A percentile compares a stretch with the other conserved stretches of the same genome.
Evolutionary conservation across 1,140 invertebrate genomes (phyloP).

Genomic region (Pissodes strobi): DNA sequence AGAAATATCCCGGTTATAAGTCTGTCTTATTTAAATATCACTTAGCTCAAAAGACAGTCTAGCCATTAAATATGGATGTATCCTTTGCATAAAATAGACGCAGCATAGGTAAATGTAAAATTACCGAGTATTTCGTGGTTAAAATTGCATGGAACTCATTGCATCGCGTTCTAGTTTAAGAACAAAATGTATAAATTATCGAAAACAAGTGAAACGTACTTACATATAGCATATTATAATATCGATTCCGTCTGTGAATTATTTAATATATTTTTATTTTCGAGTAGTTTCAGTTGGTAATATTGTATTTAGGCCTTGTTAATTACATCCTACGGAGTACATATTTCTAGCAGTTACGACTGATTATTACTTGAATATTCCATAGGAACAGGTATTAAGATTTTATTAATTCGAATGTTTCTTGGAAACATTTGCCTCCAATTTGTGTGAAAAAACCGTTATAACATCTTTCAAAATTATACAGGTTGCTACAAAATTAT

Average conservation of each 20-base stretch:
- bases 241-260: background rate
- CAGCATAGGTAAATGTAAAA: conserved; percentile 23
- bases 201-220: conserved; percentile 9
- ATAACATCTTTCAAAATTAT: too few relatives aligned
- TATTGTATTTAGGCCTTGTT: too few relatives aligned
- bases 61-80: conserved; percentile 19
- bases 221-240: background rate
- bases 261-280: too few relatives aligned
- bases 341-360: too few relatives aligned
- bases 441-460: too few relatives aligned
- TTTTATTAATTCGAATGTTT: too few relatives aligned
- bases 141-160: conserved; percentile 26
- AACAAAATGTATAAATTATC: conserved; percentile 27
- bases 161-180: conserved; percentile 21
- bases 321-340: too few relatives aligned
- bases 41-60: conserved; percentile 20
- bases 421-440: too few relatives aligned
- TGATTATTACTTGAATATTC: too few relatives aligned
- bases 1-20: conserved; percentile 4
- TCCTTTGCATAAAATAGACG: conserved; percentile 14
- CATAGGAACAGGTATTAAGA: too few relatives aligned
- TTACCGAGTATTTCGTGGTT: conserved; percentile 24
- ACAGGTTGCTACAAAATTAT: too few relatives aligned
- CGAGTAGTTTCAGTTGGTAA: too few relatives aligned
- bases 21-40: conserved; percentile 30